A percentile compares a stretch with the other conserved stretches of the same genome.
Evolutionary conservation across 2,888 invertebrate genomes (phyloP).

Genomic region (Galerucella calmariensis): DNA sequence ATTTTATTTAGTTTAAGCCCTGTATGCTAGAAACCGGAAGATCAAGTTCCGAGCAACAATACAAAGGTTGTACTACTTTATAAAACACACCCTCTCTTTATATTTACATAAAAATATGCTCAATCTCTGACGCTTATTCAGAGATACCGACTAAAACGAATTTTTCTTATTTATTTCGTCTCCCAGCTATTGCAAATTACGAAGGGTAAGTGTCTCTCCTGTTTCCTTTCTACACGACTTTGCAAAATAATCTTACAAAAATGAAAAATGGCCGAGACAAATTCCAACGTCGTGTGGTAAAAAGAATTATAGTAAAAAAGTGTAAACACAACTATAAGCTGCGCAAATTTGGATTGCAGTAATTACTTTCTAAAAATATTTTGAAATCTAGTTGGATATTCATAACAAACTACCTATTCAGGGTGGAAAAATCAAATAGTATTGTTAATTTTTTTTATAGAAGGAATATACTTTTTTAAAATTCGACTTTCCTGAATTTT

Average conservation of each 20-base stretch:
- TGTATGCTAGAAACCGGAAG: slow-evolving; percentile 16
- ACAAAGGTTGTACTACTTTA: slow-evolving; percentile 50
- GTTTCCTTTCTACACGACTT: slow-evolving; percentile 17
- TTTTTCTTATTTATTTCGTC: slow-evolving; percentile 39
- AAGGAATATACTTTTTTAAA: no score
- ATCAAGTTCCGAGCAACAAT: slow-evolving; percentile 49
- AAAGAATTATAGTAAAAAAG: slow-evolving; percentile 2
- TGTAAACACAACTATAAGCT: neutral
- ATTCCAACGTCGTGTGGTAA: slow-evolving; percentile 16
- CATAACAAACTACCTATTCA: no score
- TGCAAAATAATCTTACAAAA: slow-evolving; percentile 12
- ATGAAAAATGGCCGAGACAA: slow-evolving; percentile 13
- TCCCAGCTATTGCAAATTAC: slow-evolving; percentile 35
- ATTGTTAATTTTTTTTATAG: no score
- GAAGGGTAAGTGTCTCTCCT: slow-evolving; percentile 27
- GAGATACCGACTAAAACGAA: slow-evolving; percentile 33
- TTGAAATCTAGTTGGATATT: no score
- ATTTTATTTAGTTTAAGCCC: no score
- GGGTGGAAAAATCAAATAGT: no score
- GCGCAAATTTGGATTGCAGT: neutral
- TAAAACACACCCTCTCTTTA: slow-evolving; percentile 41
- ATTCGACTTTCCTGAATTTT: no score
- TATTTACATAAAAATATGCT: slow-evolving; percentile 48
- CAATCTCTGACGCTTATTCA: slow-evolving; percentile 46
- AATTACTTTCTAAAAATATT: neutral